phyloP scores from a whole-genome alignment of 2,888 invertebrate genomes.

The Capitulum mitella region DNA sequence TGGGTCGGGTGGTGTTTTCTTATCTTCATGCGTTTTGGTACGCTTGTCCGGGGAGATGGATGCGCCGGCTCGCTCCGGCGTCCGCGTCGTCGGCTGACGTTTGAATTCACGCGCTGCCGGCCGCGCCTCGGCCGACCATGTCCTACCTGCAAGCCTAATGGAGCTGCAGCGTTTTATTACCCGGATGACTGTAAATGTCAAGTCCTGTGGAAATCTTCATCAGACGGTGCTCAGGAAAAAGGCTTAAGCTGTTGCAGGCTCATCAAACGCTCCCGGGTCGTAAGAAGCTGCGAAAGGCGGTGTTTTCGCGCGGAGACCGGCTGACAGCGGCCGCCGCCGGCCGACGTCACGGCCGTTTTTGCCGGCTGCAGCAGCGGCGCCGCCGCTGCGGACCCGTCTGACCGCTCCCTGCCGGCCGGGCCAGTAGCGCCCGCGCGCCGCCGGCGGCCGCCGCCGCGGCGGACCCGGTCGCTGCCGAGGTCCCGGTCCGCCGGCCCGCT shows the following conservation, averaged over 20 bases:
- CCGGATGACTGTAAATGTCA: constrained; percentile 12
- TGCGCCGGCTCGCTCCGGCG: background rate
- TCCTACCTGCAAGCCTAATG: background rate
- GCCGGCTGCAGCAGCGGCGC: background rate
- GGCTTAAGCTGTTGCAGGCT: background rate
- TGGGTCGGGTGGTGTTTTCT: background rate
- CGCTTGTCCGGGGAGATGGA: background rate
- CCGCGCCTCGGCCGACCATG: background rate
- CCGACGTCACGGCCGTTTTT: background rate
- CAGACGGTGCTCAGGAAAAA: constrained; percentile 2
- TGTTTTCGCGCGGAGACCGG: background rate
- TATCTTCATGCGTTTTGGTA: constrained; percentile 22
- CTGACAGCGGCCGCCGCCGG: background rate
- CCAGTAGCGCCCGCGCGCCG: background rate
- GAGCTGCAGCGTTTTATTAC: constrained; percentile 20
- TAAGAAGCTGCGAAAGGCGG: background rate
- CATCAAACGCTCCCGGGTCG: background rate
- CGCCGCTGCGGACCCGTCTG: background rate
- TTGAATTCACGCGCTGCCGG: background rate
- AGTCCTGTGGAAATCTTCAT: constrained; percentile 7
- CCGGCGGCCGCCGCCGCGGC: background rate
- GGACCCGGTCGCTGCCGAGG: background rate
- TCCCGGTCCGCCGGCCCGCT: too few relatives aligned
- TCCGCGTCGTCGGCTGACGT: background rate
- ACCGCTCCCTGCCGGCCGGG: background rate